Evolutionary conservation across 2,797 vertebrate species (phyloP), one percentile per base, ranked within the genome.

Genomic region (Discoglossus pictus): DNA sequence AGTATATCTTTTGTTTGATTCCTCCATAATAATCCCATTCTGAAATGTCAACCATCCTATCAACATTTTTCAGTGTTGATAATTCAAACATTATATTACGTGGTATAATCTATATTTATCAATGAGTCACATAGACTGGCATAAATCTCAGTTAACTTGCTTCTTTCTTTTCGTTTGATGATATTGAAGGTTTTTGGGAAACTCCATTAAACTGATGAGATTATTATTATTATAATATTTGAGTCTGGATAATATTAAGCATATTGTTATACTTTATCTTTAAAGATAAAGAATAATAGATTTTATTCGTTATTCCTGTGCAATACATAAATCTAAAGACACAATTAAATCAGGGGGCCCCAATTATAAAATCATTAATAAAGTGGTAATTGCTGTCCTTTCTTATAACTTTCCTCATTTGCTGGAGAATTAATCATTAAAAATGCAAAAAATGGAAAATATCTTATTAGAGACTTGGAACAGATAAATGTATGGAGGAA

Each of bases 311-410:
- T 87, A 86, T 88, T 88, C 86, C 80, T 75, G 89, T 64, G 78
- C 83, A 84, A 91, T 88, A 82, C 83, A 52, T 83, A 86, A 85
- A 78, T 78, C 82, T 85, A 74, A 85, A 88, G 79, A 79, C 86
- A 86, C 82, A 87, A 77, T 82, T 85, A 83, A 91, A 79, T 68
- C 79, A 76, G 46, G 52, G n/a, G 83, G 84, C 82, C 85, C 80
- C 88, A 91, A 92, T 92, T 91, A 91, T 87, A 82, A 84, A 84
- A 65, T 89, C 87, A 92, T 92, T 92, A 92, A 93, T 90, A 78
- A 80, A 84, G 84, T 83, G 83, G 75, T 89, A 90, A 91, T 91
- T 89, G 79, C 55, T 58, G 83, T 42, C 44, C 76, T 80, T 89
- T 48, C 75, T 50, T 10, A 77, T 75, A 80, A 78, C 82, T 81